These are phyloP conservation scores for Hirtodrosophila cameraria DNA, from an alignment of 2,888 invertebrate species.

Conservation along the genomic window DNA sequence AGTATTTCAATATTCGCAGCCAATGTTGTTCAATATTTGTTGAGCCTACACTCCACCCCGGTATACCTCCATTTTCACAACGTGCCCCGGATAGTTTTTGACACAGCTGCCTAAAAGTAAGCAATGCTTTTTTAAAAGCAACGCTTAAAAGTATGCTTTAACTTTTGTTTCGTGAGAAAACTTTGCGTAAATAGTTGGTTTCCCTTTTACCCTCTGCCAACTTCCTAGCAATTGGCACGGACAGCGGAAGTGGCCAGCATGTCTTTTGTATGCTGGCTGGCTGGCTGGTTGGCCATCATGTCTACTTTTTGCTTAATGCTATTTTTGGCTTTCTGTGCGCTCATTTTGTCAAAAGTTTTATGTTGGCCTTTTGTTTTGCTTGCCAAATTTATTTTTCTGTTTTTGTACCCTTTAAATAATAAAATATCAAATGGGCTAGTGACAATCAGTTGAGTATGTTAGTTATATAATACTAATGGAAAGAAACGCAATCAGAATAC, in stretches of 20 bases:
- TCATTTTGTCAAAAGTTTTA: slow-evolving; percentile 13
- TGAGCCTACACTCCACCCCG: slow-evolving; percentile 1
- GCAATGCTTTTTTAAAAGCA: slow-evolving; percentile 9
- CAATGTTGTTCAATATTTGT: slow-evolving; percentile 71
- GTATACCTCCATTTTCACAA: slow-evolving; percentile 3
- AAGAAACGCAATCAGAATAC: too few species aligned
- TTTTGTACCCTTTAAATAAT: slow-evolving; percentile 4
- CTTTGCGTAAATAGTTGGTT: background rate
- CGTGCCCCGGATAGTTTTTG: slow-evolving; percentile 4
- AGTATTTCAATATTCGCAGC: slow-evolving; percentile 71
- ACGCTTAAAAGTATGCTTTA: slow-evolving; percentile 10
- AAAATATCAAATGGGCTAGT: too few species aligned
- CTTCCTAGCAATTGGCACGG: background rate
- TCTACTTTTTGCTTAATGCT: background rate
- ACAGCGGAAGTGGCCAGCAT: slow-evolving; percentile 21
- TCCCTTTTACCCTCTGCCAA: background rate
- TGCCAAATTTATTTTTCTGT: slow-evolving; percentile 3
- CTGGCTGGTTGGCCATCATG: slow-evolving; percentile 1
- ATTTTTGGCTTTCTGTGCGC: background rate
- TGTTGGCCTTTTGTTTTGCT: slow-evolving; percentile 25
- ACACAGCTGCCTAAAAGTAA: slow-evolving; percentile 10
- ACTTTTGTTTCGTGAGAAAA: background rate
- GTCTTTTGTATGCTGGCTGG: slow-evolving; percentile 6
- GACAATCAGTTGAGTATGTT: too few species aligned
- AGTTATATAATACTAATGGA: too few species aligned